These are phyloP conservation scores for Paraescarpia echinospica DNA, from an alignment of 1,140 invertebrate genomes.

Conservation along the genomic window DNA sequence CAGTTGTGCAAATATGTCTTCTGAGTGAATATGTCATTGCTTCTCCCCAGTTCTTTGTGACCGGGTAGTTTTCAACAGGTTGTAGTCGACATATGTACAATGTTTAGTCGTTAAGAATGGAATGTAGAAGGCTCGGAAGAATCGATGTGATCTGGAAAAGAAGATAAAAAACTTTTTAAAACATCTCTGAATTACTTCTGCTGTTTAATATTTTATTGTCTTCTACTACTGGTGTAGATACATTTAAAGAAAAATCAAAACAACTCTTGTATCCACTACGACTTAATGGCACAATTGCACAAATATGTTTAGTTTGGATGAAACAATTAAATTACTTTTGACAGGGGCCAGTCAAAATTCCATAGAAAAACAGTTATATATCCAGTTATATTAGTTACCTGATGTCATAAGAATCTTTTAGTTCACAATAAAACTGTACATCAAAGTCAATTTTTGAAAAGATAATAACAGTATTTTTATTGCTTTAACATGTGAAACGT, in stretches of 20 bases:
- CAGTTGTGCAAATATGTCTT: not conserved
- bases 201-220: not conserved
- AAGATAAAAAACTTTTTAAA: conserved; percentile 7
- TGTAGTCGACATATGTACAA: conserved; percentile 22
- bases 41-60: not conserved
- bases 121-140: conserved; percentile 30
- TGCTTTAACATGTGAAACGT: no score
- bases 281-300: no score
- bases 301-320: no score
- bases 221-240: no score
- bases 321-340: not conserved
- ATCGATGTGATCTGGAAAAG: conserved; percentile 27
- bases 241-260: no score
- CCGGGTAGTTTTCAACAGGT: conserved; percentile 2
- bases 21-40: not conserved
- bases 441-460: no score
- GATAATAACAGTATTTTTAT: no score
- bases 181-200: not conserved
- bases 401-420: no score
- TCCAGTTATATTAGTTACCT: not conserved
- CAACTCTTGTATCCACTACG: no score
- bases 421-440: no score
- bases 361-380: not conserved
- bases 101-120: conserved; percentile 21
- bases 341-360: not conserved